These are phyloP conservation scores for Leptobrachium leishanense DNA, from an alignment of 2,113 vertebrate species.

Conservation along the genomic window DNA sequence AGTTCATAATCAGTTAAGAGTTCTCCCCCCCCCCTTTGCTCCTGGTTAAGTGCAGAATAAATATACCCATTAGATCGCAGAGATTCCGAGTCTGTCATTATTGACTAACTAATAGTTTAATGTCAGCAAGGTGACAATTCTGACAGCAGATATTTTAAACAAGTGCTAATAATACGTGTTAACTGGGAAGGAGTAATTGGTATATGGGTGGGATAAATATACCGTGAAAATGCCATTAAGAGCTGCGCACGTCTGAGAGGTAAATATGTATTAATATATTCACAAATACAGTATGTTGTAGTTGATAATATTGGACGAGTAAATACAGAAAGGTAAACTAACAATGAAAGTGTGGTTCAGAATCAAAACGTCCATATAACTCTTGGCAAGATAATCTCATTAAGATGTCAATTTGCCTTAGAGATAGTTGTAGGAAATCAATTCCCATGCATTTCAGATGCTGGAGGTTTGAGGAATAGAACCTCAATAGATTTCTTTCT, in stretches of 20 bases:
- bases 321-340: neutral
- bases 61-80: neutral
- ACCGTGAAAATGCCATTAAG: no score
- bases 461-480: slow-evolving; percentile 16
- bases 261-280: neutral
- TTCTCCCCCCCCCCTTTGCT: no score
- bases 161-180: neutral
- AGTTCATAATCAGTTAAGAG: no score
- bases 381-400: slow-evolving; percentile 36
- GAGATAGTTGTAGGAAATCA: slow-evolving; percentile 13
- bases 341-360: neutral
- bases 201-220: neutral
- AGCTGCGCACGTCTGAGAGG: neutral
- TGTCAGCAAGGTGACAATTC: neutral
- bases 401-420: slow-evolving; percentile 16
- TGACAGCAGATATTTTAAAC: neutral
- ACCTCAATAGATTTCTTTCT: slow-evolving; percentile 22
- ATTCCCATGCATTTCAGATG: slow-evolving; percentile 35
- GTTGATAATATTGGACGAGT: neutral
- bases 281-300: neutral
- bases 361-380: slow-evolving; percentile 25
- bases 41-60: no score
- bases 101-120: neutral
- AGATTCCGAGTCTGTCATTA: neutral
- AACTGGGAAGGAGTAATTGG: neutral